Base-by-base conservation (phyloP, 2,888 invertebrate species). In the Pachymerium ferrugineum region DNA sequence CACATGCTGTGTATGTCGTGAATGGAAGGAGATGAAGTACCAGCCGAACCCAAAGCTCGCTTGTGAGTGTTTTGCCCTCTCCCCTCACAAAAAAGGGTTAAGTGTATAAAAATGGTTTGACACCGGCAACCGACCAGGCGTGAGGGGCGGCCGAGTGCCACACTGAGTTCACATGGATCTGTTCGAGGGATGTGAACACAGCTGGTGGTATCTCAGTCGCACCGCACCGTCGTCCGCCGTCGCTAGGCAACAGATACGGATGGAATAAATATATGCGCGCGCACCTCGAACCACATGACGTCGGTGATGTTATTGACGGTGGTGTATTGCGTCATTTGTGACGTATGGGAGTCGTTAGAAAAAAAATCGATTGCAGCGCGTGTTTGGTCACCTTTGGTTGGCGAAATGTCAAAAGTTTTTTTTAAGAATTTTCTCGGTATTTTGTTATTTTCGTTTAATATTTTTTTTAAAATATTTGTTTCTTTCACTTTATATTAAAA, bases 201-300 rank as follows among this genome's bases (percentile, higher is more conserved):
- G 94, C 94, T 94, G 94, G 94, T 94, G 94, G 94, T 94, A 94
- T 94, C 94, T 93, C 94, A 94, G 93, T 93, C 83, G 82, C 84
- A 83, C 82, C 80, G 78, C 82, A 80, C 84, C 77, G 77, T 74
- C 70, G 73, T 69, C 74, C 77, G 76, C 67, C 75, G 38, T 28
- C 67, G 22, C 38, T 38, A 38, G 38, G 38, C 38, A 38, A 38
- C 38, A 38, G 38, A n/a, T n/a, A n/a, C 38, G n/a, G 16, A 38
- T 38, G 14, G 14, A 16, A 54, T 54, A 54, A n/a, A n/a, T n/a
- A n/a, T n/a, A 54, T 54, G 47, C n/a, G 47, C 47, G 47, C 47
- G 47, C 47, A 54, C 19, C 19, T n/a, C n/a, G n/a, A n/a, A n/a
- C n/a, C n/a, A n/a, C n/a, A 54, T 54, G 47, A 54, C 47, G 47